Percentiles rank a stretch among this genome's conserved stretches.
Conservation (phyloP, 2,888 invertebrate genomes). For the Hofmannophila pseudospretella region DNA sequence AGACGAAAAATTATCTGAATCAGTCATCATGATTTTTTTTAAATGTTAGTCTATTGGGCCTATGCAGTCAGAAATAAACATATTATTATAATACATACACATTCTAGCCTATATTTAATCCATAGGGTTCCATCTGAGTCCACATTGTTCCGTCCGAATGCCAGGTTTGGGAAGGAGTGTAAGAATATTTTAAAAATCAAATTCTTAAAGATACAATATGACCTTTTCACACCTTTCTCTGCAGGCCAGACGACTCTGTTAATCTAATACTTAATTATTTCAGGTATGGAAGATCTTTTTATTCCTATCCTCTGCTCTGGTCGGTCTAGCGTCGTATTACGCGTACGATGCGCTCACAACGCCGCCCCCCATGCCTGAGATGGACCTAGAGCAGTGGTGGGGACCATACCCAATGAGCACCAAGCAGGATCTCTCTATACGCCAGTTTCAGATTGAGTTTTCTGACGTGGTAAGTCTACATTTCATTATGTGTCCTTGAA, state of each 20-base stretch:
- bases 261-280: conserved; percentile 13
- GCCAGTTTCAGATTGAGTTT: conserved; percentile 79
- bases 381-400: conserved; percentile 76
- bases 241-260: not conserved
- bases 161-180: too few species aligned
- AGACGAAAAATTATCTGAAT: too few species aligned
- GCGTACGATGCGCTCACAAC: conserved; percentile 20
- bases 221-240: not conserved
- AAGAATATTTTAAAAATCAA: too few species aligned
- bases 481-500: too few species aligned
- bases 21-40: too few species aligned
- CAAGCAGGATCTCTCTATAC: conserved; percentile 71
- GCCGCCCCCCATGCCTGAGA: conserved; percentile 33
- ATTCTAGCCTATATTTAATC: too few species aligned
- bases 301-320: conserved; percentile 17
- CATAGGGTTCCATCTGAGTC: too few species aligned
- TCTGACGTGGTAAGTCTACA: conserved; percentile 72
- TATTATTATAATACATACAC: too few species aligned
- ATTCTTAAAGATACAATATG: too few species aligned
- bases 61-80: too few species aligned
- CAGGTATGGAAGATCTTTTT: conserved; percentile 26
- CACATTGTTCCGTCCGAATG: too few species aligned
- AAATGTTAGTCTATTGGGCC: too few species aligned
- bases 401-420: conserved; percentile 66
- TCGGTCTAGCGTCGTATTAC: conserved; percentile 24